Evolutionary conservation across 1,140 invertebrate species (phyloP).

Genomic region (Zaprionus kolodkinae): DNA sequence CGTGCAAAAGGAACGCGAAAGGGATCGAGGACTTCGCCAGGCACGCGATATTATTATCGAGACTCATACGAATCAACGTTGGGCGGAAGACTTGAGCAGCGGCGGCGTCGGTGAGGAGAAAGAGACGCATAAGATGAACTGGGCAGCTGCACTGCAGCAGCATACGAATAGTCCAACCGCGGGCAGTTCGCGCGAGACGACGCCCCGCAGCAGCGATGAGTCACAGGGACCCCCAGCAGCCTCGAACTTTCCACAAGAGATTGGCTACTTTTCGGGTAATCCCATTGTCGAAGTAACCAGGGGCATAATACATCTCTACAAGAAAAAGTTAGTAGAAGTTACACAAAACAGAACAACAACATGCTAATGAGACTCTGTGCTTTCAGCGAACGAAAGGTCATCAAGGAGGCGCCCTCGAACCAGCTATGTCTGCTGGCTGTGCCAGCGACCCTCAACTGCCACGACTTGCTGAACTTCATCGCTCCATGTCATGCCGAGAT

Average conservation of each 20-base stretch:
- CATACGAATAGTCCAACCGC: conserved; percentile 70
- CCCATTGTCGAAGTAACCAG: conserved; percentile 97
- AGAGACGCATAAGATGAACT: conserved; percentile 64
- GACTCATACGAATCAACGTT: conserved; percentile 86
- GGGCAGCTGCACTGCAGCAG: conserved; percentile 75
- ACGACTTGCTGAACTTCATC: conserved; percentile 97
- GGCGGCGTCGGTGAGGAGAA: not conserved
- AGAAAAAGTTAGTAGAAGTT: conserved; percentile 91
- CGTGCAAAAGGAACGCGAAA: conserved; percentile 83
- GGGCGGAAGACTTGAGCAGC: conserved; percentile 58
- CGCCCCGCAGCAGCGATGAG: conserved; percentile 82
- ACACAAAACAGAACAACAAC: not conserved
- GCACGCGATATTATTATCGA: conserved; percentile 88
- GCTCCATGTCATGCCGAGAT: conserved; percentile 96
- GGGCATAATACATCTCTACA: conserved; percentile 97
- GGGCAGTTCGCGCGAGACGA: conserved; percentile 83
- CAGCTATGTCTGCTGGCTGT: conserved; percentile 97
- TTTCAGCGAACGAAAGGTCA: conserved; percentile 87
- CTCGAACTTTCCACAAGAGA: conserved; percentile 86
- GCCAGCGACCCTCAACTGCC: conserved; percentile 95
- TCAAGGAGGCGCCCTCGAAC: conserved; percentile 89
- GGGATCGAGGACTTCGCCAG: conserved; percentile 86
- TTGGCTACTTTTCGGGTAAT: conserved; percentile 97
- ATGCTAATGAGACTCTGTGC: not conserved
- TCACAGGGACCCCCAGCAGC: conserved; percentile 41